Evolutionary conservation across 2,113 vertebrate species (phyloP).

Genomic region (Plotosus lineatus): DNA sequence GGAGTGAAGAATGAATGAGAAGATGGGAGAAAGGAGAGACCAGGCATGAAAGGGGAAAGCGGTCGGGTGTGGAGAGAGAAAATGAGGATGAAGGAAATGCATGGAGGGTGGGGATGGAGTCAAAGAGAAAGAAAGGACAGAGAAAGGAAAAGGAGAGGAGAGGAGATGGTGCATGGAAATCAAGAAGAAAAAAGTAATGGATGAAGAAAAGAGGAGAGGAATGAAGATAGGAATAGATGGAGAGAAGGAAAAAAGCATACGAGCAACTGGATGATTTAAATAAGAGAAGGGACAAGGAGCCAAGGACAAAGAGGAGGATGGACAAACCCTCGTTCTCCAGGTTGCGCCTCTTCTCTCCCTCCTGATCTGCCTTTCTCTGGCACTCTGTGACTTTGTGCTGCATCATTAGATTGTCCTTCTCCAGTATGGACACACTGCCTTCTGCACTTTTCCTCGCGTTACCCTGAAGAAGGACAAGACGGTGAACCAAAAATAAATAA

Average conservation of each 20-base stretch:
- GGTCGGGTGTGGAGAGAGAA: too few relatives aligned
- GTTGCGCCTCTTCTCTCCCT: slow-evolving; percentile 92
- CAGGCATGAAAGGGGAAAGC: too few relatives aligned
- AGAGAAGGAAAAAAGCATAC: neutral
- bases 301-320: neutral
- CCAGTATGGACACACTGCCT: slow-evolving; percentile 82
- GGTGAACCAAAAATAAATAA: slow-evolving; percentile 2
- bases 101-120: neutral
- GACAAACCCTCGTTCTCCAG: slow-evolving; percentile 91
- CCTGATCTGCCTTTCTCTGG: slow-evolving; percentile 95
- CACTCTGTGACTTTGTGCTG: slow-evolving; percentile 90
- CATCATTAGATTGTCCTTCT: slow-evolving; percentile 92
- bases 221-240: too few relatives aligned
- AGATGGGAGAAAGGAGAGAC: too few relatives aligned
- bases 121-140: too few relatives aligned
- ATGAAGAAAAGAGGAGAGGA: neutral
- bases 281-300: neutral
- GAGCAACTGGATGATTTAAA: neutral
- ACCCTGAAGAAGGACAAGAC: slow-evolving; percentile 55
- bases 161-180: too few relatives aligned
- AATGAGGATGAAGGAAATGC: too few relatives aligned
- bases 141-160: too few relatives aligned
- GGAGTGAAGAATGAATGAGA: neutral
- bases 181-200: too few relatives aligned
- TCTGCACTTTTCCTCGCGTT: slow-evolving; percentile 86